A percentile compares a stretch with the other conserved stretches of the same genome.
These are phyloP conservation scores for Enteromius fasciolatus DNA, from an alignment of 2,797 vertebrate species.

Conservation along the genomic window DNA sequence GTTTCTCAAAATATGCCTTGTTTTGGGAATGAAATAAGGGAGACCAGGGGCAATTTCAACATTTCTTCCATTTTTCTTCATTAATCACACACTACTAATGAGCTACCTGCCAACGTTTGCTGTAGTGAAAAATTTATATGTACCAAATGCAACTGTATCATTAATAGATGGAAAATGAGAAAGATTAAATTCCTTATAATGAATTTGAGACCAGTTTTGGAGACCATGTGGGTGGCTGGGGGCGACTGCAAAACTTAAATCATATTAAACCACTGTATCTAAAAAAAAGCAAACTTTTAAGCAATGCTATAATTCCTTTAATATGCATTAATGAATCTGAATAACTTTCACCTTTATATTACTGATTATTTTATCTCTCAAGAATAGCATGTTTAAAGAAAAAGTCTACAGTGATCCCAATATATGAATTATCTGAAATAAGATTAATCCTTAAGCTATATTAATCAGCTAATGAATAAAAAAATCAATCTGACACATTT, in stretches of 20 bases:
- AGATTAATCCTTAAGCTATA: not conserved
- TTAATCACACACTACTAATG: conserved; percentile 12
- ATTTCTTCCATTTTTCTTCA: not conserved
- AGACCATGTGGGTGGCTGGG: not conserved
- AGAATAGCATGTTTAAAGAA: not conserved
- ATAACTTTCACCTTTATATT: conserved; percentile 7
- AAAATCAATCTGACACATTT: not conserved
- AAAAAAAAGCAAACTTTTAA: conserved; percentile 15
- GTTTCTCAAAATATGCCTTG: conserved; percentile 5
- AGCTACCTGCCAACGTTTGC: not conserved
- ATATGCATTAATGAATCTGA: not conserved
- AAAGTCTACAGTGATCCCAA: not conserved
- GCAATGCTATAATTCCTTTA: not conserved
- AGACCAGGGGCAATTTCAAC: conserved; percentile 3
- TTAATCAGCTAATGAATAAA: not conserved
- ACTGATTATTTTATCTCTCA: not conserved
- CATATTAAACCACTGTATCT: not conserved
- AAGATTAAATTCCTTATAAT: not conserved
- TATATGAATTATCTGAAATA: not conserved
- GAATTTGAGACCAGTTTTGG: not conserved
- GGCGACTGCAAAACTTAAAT: not conserved
- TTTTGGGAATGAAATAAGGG: not conserved
- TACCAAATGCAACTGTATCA: not conserved
- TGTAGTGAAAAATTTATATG: not conserved
- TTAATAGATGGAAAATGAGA: conserved; percentile 1